Evolutionary conservation across 2,797 vertebrate species (phyloP).

Genomic region (Margarornis squamiger): DNA sequence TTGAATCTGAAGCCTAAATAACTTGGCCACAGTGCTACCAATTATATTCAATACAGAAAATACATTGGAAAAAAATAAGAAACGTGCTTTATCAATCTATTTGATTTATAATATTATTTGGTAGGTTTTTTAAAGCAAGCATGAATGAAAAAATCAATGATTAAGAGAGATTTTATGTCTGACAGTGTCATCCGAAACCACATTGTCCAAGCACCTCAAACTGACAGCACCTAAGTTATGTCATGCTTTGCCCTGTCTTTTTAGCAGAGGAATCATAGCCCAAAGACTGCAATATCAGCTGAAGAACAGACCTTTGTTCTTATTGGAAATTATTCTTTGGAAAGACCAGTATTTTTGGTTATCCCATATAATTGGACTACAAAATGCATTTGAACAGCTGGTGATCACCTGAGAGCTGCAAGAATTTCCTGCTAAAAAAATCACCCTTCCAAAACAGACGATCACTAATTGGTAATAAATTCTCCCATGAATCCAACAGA

Average conservation of each 20-base stretch:
- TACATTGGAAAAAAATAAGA: background rate
- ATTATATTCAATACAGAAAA: background rate
- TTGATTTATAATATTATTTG: background rate
- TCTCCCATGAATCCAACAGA: background rate
- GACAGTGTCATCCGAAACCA: background rate
- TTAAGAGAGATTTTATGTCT: background rate
- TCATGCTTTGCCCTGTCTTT: background rate
- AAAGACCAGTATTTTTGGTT: background rate
- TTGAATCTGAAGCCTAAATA: background rate
- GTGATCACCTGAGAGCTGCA: background rate
- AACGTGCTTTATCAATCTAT: background rate
- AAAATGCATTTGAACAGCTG: conserved; percentile 22
- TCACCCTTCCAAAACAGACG: background rate
- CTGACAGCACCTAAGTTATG: background rate
- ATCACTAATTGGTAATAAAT: background rate
- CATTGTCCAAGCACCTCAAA: background rate
- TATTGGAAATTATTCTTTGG: conserved; percentile 7
- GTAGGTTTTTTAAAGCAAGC: background rate
- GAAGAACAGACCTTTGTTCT: background rate
- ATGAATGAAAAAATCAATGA: background rate
- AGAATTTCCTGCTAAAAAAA: conserved; percentile 27
- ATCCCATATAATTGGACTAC: background rate
- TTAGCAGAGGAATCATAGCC: background rate
- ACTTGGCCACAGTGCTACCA: background rate
- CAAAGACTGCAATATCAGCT: background rate